Evolutionary conservation across 2,797 vertebrate genomes (phyloP), one percentile per base, ranked within the genome.

Genomic region (Dallia pectoralis): DNA sequence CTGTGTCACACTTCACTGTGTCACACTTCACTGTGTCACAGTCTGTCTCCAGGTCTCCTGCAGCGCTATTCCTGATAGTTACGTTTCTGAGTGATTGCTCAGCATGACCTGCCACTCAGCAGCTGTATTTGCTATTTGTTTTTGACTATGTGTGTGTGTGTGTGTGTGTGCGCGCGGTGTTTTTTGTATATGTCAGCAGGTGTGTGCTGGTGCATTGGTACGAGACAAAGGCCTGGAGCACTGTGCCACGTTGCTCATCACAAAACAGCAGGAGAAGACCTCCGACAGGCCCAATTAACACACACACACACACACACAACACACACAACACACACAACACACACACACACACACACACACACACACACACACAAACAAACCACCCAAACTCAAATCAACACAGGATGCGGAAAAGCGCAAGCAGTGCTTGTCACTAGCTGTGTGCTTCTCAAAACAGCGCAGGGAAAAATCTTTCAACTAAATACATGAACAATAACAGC

Each of bases 231-330:
- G 72, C 86, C 83, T 74, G 70, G 47, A 83, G 87, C 48, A 59
- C 77, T 64, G 68, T 67, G 64, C 68, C 79, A 9, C 77, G 78
- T 81, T 83, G 80, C 82, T 84, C 87, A 81, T 90, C 89, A 88
- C 72, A 69, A 11, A 48, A 69, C 67, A 86, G 82, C n/a, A n/a
- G 36, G 29, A 33, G 29, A 27, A 25, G 30, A 56, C 30, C 69
- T 22, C 32, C 49, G 25, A 70, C 49, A 36, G n/a, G 16, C 30
- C 25, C 40, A 16, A 51, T 68, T 49, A 70, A 15, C 19, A 70
- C 51, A 71, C n/a, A 74, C 29, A 33, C 66, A 22, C 72, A 62
- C 65, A 47, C 74, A 36, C 62, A 44, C 62, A n/a, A 14, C 19
- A 19, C 56, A 19, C 61, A 72, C 74, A 15, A 61, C 49, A n/a